These are phyloP conservation scores for Papilio aristodemus DNA, from an alignment of 1,140 invertebrate genomes.

Conservation along the genomic window DNA sequence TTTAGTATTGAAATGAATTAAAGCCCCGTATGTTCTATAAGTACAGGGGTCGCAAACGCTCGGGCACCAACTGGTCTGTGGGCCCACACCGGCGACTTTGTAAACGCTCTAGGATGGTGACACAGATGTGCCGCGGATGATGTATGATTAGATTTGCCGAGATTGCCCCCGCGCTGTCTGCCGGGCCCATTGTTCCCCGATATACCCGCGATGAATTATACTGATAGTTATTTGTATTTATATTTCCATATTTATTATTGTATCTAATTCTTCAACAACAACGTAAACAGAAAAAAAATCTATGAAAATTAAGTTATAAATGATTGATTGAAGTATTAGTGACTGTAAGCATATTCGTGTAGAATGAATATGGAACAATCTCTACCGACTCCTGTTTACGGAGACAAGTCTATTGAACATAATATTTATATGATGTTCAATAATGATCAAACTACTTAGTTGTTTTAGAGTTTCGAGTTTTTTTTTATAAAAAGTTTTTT, in stretches of 20 bases:
- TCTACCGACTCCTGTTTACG: too few relatives aligned
- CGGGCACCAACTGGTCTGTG: conserved; percentile 60
- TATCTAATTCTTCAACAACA: conserved; percentile 2
- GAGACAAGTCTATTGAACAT: too few relatives aligned
- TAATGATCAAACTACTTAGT: too few relatives aligned
- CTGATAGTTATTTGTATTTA: conserved; percentile 14
- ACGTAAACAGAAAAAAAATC: background rate
- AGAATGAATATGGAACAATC: too few relatives aligned
- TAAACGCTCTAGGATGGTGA: conserved; percentile 55
- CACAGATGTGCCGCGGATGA: conserved; percentile 65
- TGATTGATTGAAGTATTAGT: too few relatives aligned
- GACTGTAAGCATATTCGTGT: too few relatives aligned
- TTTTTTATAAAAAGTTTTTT: too few relatives aligned
- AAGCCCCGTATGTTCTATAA: conserved; percentile 35
- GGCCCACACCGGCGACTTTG: conserved; percentile 62
- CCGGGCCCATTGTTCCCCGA: background rate
- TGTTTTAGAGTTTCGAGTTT: background rate
- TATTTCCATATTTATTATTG: conserved; percentile 20
- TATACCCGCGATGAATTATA: background rate
- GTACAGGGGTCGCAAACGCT: conserved; percentile 26
- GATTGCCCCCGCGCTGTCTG: conserved; percentile 51
- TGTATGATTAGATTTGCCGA: conserved; percentile 69
- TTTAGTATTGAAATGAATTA: conserved; percentile 5
- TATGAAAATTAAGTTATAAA: too few relatives aligned
- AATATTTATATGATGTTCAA: too few relatives aligned